Percentiles rank a stretch among this genome's conserved stretches.
These are phyloP conservation scores for Cylindroiulus punctatus DNA, from an alignment of 2,888 invertebrate species.

Conservation along the genomic window DNA sequence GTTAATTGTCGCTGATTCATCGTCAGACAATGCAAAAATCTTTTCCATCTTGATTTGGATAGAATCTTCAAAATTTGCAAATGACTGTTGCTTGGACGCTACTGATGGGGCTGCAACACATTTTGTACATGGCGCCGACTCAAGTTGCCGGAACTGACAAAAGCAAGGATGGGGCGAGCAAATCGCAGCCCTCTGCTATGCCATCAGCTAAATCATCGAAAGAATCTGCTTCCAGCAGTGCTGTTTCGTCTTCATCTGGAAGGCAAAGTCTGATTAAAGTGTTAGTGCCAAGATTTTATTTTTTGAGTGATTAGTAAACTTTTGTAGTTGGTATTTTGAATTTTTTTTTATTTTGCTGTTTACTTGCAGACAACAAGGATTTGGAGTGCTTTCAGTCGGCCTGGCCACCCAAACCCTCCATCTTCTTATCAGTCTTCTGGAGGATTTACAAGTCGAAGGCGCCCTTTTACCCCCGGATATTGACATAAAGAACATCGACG, in stretches of 20 bases:
- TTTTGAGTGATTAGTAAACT: not conserved
- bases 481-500: slow-evolving; percentile 75
- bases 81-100: slow-evolving; percentile 89
- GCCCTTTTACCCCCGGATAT: slow-evolving; percentile 62
- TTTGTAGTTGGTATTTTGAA: not conserved
- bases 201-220: slow-evolving; percentile 8
- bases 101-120: slow-evolving; percentile 82
- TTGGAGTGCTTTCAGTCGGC: slow-evolving; percentile 89
- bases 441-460: slow-evolving; percentile 79
- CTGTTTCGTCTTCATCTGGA: slow-evolving; percentile 62
- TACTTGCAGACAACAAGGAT: slow-evolving; percentile 78
- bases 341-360: not conserved
- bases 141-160: slow-evolving; percentile 49
- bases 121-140: slow-evolving; percentile 61
- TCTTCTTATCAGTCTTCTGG: slow-evolving; percentile 77
- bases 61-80: slow-evolving; percentile 89
- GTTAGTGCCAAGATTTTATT: slow-evolving; percentile 64
- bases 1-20: slow-evolving; percentile 26
- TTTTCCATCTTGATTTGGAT: slow-evolving; percentile 58
- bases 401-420: slow-evolving; percentile 85
- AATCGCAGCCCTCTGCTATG: slow-evolving; percentile 58
- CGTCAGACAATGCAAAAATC: not conserved
- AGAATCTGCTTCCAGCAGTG: not conserved
- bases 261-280: slow-evolving; percentile 78
- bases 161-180: slow-evolving; percentile 57